Conservation (phyloP, 23 tunicate species). For the Clavelina lepadiformis region DNA sequence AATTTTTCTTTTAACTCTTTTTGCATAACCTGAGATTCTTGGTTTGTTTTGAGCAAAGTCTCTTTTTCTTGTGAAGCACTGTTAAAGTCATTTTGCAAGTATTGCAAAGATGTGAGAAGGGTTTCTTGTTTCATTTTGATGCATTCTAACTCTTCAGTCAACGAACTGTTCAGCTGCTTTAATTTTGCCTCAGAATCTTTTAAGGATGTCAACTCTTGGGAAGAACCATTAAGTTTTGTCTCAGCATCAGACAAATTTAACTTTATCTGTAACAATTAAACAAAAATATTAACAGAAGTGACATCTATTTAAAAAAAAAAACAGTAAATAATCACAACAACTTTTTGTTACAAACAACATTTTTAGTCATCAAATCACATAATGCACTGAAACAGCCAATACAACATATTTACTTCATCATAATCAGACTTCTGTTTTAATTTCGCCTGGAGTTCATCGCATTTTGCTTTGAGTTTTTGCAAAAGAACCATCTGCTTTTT, state of each 20-base stretch:
- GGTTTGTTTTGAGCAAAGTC: neutral
- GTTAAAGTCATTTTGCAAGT: conserved; percentile 47
- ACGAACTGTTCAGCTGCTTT: conserved; percentile 18
- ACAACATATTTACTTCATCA: conserved; percentile 38
- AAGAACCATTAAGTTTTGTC: neutral
- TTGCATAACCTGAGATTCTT: neutral
- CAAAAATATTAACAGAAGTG: neutral
- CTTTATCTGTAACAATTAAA: conserved; percentile 3
- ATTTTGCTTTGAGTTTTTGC: conserved; percentile 81
- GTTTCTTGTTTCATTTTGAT: conserved; percentile 75
- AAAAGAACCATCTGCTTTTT: conserved; percentile 69
- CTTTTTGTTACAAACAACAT: too few species aligned
- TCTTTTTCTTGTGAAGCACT: conserved; percentile 12
- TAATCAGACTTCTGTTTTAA: conserved; percentile 34
- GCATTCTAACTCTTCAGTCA: conserved; percentile 74
- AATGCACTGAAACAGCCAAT: too few species aligned
- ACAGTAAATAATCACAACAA: too few species aligned
- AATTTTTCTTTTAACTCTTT: conserved; percentile 14
- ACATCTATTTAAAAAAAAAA: too few species aligned
- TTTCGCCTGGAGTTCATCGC: conserved; percentile 66
- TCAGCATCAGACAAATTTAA: neutral
- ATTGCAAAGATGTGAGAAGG: conserved; percentile 54
- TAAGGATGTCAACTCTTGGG: neutral
- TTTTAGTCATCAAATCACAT: too few species aligned
- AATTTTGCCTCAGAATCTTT: conserved; percentile 1